phyloP scores from a whole-genome alignment of 2,113 vertebrate genomes.

The Acanthochromis polyacanthus region DNA sequence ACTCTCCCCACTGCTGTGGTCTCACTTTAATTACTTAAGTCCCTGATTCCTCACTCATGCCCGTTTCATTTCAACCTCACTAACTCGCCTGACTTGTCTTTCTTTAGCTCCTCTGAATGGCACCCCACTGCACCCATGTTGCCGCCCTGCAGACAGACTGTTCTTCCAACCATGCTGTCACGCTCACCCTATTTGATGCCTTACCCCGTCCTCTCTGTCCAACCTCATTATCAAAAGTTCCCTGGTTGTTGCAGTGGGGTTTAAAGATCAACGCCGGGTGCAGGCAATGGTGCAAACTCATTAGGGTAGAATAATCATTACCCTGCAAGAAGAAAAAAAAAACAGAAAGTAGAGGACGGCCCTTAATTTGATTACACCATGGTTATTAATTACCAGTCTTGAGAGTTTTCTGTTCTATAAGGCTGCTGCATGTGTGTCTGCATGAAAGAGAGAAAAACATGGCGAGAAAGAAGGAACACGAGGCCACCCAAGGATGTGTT shows the following conservation, averaged over 20 bases:
- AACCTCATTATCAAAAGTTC: constrained; percentile 40
- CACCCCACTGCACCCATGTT: constrained; percentile 1
- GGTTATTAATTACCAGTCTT: constrained; percentile 64
- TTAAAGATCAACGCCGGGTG: constrained; percentile 49
- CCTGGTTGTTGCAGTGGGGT: constrained; percentile 30
- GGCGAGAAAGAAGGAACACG: background rate
- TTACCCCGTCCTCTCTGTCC: constrained; percentile 19
- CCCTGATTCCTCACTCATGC: constrained; percentile 16
- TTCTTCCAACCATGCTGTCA: constrained; percentile 17
- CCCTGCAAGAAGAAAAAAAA: constrained; percentile 31
- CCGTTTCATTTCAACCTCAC: constrained; percentile 24
- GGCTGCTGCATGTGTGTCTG: constrained; percentile 26
- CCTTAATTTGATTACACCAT: constrained; percentile 69
- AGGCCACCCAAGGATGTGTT: constrained; percentile 51
- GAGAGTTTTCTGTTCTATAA: constrained; percentile 37
- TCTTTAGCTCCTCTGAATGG: constrained; percentile 7
- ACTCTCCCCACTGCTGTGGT: background rate
- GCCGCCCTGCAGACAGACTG: constrained; percentile 27
- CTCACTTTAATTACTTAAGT: constrained; percentile 44
- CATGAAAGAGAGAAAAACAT: constrained; percentile 18
- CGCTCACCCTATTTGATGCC: constrained; percentile 20
- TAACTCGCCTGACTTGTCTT: constrained; percentile 9
- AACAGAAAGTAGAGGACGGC: background rate
- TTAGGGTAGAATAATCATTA: constrained; percentile 61
- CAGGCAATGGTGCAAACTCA: constrained; percentile 50